Conservation (phyloP, 2,113 vertebrate species). For the Percopsis transmontana region DNA sequence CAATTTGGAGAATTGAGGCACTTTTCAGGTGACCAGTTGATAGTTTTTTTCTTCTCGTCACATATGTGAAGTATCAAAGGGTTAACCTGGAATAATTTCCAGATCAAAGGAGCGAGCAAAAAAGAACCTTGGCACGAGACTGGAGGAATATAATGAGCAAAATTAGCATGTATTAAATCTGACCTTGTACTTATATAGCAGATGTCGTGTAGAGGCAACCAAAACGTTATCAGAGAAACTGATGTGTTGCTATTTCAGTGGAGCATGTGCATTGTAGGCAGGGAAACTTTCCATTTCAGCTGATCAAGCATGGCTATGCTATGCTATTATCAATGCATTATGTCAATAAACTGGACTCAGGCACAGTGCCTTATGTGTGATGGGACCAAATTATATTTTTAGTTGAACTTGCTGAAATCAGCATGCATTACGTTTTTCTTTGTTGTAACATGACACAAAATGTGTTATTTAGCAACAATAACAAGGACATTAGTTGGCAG, state of each 20-base stretch:
- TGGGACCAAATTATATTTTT: too few relatives aligned
- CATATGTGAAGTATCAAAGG: slow-evolving; percentile 64
- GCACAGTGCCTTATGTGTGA: too few relatives aligned
- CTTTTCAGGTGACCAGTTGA: slow-evolving; percentile 4
- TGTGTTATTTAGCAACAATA: not conserved
- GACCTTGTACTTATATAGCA: slow-evolving; percentile 75
- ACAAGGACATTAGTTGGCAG: slow-evolving; percentile 14
- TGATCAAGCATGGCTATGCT: not conserved
- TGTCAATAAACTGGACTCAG: too few relatives aligned
- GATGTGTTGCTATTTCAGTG: slow-evolving; percentile 10
- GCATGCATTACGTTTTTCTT: too few relatives aligned
- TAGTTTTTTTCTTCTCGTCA: slow-evolving; percentile 30
- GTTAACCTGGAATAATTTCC: slow-evolving; percentile 75
- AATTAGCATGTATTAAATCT: slow-evolving; percentile 84
- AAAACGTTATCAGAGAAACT: slow-evolving; percentile 39
- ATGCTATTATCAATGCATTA: too few relatives aligned
- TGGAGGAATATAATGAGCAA: slow-evolving; percentile 79
- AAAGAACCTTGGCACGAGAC: slow-evolving; percentile 74
- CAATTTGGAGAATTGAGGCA: not conserved
- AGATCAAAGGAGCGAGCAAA: slow-evolving; percentile 77
- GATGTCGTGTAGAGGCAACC: slow-evolving; percentile 66
- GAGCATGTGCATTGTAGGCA: slow-evolving; percentile 2
- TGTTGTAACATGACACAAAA: not conserved
- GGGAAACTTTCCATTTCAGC: not conserved
- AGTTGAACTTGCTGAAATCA: too few relatives aligned